phyloP scores from a whole-genome alignment of 2,797 vertebrate genomes.

The Onychomys torridus region DNA sequence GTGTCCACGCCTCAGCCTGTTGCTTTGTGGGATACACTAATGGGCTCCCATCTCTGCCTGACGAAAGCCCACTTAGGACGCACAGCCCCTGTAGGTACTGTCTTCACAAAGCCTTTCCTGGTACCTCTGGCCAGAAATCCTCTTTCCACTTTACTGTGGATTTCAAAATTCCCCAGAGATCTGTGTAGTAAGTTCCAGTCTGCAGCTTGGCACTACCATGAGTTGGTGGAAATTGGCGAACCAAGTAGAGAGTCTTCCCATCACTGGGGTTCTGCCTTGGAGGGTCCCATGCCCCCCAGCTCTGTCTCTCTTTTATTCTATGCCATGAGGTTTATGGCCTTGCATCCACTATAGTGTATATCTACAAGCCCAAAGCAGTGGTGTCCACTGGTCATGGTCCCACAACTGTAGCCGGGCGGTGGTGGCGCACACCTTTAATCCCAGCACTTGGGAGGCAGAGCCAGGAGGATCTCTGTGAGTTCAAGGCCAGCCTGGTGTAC shows the following conservation, averaged over 20 bases:
- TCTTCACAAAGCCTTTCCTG: neutral
- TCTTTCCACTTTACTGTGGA: neutral
- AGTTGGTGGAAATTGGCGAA: neutral
- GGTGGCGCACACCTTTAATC: too few relatives aligned
- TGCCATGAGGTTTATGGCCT: neutral
- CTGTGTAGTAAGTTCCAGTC: neutral
- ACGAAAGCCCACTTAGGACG: neutral
- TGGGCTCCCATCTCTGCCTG: neutral
- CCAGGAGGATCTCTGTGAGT: too few relatives aligned
- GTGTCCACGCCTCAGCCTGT: neutral
- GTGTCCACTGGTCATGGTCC: neutral
- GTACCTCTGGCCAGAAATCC: neutral
- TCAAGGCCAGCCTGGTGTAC: too few relatives aligned
- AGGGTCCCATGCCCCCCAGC: neutral
- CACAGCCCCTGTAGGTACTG: neutral
- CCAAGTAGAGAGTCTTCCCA: too few relatives aligned
- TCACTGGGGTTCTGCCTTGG: neutral
- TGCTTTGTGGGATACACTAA: too few relatives aligned
- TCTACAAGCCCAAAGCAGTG: neutral
- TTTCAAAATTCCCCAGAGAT: neutral
- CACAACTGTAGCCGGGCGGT: too few relatives aligned
- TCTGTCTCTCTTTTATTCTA: neutral
- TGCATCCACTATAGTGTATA: neutral
- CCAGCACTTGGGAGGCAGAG: too few relatives aligned
- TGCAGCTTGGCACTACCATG: neutral